Base-by-base conservation (phyloP, 2,888 invertebrate species). In the Spialia ferax region DNA sequence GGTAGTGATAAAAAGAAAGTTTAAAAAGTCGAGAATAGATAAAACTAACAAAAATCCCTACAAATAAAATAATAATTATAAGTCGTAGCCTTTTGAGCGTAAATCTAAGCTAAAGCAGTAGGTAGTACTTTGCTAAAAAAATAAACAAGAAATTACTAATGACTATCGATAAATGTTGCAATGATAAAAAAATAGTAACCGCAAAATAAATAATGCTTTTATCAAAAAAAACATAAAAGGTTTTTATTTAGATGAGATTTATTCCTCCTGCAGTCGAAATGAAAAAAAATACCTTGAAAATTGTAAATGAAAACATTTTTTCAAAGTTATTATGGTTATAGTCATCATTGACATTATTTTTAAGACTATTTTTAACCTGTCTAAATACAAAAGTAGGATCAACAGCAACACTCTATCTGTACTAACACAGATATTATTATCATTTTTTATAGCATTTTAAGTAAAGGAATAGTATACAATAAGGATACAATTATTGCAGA, bases 51-150 rank as follows among this genome's bases (percentile, higher is more conserved):
- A 15, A 13, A 18, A 0, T 18, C 15, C 2, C 18, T 18, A 10
- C 18, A 10, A 45, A 18, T 18, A 45, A 18, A 42, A 42, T 42
- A 42, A 42, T 18, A 45, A 15, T 5, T 45, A 45, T 18, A 45
- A 45, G 18, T 45, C 45, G 45, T 45, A 45, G 45, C 42, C 45
- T 45, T 45, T 18, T 45, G 18, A 45, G 45, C 45, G 45, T 42
- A 42, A 45, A 45, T 3, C 45, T 45, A 18, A 45, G 2, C 10
- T 15, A 18, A 11, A 42, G 15, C 1, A 42, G 7, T 42, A 11
- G 15, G 15, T 1, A 42, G 7, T 42, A 15, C 42, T n/a, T 42
- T 3, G 4, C n/a, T 15, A 42, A 15, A 42, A 42, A 42, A 7
- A n/a, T 15, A 15, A 42, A 42, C 11, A 15, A 42, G 35, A 29